Evolutionary conservation across 2,888 invertebrate species (phyloP).

Genomic region (Gymnocheta viridis): DNA sequence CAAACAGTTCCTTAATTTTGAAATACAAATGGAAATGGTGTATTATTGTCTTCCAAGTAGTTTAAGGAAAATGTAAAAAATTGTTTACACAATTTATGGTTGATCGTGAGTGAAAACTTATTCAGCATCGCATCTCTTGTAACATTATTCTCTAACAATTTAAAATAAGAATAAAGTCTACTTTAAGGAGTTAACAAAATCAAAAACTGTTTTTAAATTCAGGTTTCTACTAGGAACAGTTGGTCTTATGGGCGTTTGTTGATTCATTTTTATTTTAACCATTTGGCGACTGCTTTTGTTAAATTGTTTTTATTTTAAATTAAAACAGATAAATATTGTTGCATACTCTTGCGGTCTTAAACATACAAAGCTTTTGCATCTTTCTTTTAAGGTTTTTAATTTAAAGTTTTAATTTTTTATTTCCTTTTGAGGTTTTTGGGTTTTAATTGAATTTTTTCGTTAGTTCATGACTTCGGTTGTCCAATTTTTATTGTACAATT

Average conservation of each 20-base stretch:
- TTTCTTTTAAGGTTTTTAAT: too few species aligned
- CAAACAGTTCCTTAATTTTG: too few species aligned
- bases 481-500: neutral
- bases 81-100: too few species aligned
- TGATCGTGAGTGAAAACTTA: neutral
- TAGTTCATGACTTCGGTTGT: neutral
- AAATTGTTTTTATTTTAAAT: neutral
- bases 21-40: too few species aligned
- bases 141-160: neutral
- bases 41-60: too few species aligned
- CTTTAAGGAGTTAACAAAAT: neutral
- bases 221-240: neutral
- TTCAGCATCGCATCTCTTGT: neutral
- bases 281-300: neutral
- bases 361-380: neutral
- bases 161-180: neutral
- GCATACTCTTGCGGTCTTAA: conserved; percentile 8
- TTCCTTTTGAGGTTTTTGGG: too few species aligned
- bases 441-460: neutral
- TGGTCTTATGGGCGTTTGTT: neutral
- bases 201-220: neutral
- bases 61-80: too few species aligned
- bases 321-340: neutral
- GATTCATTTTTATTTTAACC: neutral
- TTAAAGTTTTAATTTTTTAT: neutral